Conservation (phyloP, 2,888 invertebrate genomes). For the Rhodophaea formosa region DNA sequence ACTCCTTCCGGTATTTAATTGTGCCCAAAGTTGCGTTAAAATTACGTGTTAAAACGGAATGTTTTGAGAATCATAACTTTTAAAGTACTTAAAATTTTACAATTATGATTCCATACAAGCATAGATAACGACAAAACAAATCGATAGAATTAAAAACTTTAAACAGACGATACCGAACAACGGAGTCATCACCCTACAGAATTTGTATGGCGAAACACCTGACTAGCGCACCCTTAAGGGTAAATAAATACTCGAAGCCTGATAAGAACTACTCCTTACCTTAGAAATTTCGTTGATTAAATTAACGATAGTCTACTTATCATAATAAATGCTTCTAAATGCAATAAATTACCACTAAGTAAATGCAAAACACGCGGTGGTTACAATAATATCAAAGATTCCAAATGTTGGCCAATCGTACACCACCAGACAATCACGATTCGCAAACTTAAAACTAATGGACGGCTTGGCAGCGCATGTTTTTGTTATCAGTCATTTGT, state of each 20-base stretch:
- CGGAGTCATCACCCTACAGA: no score
- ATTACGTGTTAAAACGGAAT: no score
- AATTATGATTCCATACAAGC: no score
- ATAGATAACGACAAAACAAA: no score
- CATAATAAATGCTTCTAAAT: conserved; percentile 70
- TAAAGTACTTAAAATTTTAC: no score
- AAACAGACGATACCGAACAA: no score
- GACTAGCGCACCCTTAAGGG: conserved; percentile 41
- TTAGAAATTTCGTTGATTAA: conserved; percentile 25
- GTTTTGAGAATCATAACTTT: no score
- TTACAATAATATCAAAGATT: conserved; percentile 54
- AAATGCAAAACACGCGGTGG: conserved; percentile 74
- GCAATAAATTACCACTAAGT: conserved; percentile 69
- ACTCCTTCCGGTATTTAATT: no score
- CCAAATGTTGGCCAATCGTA: conserved; percentile 40
- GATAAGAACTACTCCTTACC: conserved; percentile 22
- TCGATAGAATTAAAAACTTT: no score
- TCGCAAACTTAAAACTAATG: conserved; percentile 40
- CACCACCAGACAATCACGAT: conserved; percentile 43
- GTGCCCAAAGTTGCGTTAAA: no score
- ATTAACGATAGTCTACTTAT: conserved; percentile 30
- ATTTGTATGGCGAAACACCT: no score
- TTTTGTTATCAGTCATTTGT: conserved; percentile 65
- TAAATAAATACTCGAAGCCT: conserved; percentile 24
- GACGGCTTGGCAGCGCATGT: conserved; percentile 46